phyloP scores from a whole-genome alignment of 2,797 vertebrate species.

The Lutjanus campechanus region DNA sequence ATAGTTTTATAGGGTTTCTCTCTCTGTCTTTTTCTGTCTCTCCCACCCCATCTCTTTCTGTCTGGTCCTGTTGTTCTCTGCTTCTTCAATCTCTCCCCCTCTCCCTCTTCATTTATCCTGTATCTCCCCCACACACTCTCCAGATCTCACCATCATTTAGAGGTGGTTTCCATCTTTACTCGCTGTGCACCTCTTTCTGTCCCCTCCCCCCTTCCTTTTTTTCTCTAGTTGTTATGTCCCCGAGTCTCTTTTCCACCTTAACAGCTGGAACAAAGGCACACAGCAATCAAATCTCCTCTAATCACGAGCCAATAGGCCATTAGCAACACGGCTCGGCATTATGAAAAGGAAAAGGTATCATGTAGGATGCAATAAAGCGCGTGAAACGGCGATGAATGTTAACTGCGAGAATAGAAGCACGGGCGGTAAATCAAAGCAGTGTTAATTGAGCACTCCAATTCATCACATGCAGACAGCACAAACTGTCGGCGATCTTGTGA shows the following conservation, averaged over 20 bases:
- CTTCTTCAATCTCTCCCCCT: conserved; percentile 9
- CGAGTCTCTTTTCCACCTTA: conserved; percentile 45
- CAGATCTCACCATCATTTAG: conserved; percentile 52
- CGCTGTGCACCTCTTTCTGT: not conserved
- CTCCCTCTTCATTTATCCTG: conserved; percentile 36
- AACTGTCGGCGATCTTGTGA: conserved; percentile 34
- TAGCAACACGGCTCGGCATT: conserved; percentile 38
- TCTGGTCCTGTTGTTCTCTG: conserved; percentile 48
- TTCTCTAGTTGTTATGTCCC: conserved; percentile 36
- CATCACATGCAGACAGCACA: conserved; percentile 41
- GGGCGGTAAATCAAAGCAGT: conserved; percentile 53
- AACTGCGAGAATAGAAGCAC: conserved; percentile 29
- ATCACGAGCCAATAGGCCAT: conserved; percentile 61
- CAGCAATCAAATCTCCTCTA: conserved; percentile 68
- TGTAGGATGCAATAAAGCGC: conserved; percentile 51
- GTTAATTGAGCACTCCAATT: conserved; percentile 45
- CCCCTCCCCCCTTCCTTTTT: not conserved
- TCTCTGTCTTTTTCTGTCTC: conserved; percentile 27
- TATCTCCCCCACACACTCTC: not conserved
- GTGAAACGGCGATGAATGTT: conserved; percentile 35
- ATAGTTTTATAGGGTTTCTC: conserved; percentile 69
- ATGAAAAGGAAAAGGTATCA: conserved; percentile 28
- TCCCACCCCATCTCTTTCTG: conserved; percentile 4
- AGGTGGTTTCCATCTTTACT: conserved; percentile 21
- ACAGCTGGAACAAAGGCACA: conserved; percentile 58